Conservation (phyloP, 2,888 invertebrate genomes). For the Hetaerina titia region DNA sequence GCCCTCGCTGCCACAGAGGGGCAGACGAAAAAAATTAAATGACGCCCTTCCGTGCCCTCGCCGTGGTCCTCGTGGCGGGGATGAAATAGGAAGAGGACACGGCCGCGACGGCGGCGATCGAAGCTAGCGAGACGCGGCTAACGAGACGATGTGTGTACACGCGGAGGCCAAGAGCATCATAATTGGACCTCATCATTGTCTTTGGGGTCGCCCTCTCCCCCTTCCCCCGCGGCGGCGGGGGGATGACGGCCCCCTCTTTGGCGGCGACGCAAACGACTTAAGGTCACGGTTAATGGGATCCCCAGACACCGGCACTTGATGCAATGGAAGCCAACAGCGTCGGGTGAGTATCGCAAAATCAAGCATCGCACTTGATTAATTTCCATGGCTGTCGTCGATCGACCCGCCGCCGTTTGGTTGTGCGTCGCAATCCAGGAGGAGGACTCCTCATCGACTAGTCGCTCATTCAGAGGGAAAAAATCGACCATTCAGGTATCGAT, state of each 20-base stretch:
- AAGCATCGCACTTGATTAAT: neutral
- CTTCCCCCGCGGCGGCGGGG: neutral
- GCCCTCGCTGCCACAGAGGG: too few species aligned
- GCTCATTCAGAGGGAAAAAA: too few species aligned
- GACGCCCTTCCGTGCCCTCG: too few species aligned
- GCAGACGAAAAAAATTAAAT: too few species aligned
- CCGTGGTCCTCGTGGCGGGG: too few species aligned
- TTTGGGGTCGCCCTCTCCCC: neutral
- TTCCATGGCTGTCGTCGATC: neutral
- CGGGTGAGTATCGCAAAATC: neutral
- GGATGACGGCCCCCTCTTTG: too few species aligned
- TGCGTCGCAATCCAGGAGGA: neutral
- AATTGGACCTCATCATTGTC: neutral
- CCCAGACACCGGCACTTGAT: neutral
- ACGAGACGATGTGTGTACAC: neutral
- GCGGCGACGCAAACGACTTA: neutral
- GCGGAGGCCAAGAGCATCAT: neutral
- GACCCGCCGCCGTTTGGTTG: neutral
- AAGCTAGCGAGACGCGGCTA: too few species aligned
- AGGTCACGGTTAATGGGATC: neutral
- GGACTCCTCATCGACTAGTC: too few species aligned
- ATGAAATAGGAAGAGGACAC: too few species aligned
- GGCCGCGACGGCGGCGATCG: too few species aligned
- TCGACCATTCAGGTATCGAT: too few species aligned
- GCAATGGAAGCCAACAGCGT: neutral